A percentile compares a stretch with the other conserved stretches of the same genome.
phyloP scores from a whole-genome alignment of 2,113 vertebrate genomes.

The Labeo catla region DNA sequence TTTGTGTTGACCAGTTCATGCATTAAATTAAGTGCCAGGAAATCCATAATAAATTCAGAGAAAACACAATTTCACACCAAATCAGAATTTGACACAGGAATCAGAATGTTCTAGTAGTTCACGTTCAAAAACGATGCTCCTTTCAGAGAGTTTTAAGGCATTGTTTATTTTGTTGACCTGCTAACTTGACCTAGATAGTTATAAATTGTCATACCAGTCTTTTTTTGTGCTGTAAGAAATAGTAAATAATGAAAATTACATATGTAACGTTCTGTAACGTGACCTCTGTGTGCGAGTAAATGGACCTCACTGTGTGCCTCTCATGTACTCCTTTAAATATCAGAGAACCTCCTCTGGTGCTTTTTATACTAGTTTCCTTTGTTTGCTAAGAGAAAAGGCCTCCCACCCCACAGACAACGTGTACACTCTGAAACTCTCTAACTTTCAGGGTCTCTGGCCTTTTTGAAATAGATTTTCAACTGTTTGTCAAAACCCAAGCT shows the following conservation, averaged over 20 bases:
- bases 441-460: background rate
- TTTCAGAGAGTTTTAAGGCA: background rate
- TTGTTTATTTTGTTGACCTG: background rate
- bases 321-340: background rate
- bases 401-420: slow-evolving; percentile 28
- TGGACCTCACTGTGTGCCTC: background rate
- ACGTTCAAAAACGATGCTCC: background rate
- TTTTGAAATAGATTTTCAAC: background rate
- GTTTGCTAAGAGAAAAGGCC: slow-evolving; percentile 2
- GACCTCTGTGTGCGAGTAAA: background rate
- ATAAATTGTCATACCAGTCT: background rate
- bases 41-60: background rate
- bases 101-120: background rate
- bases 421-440: background rate
- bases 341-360: slow-evolving; percentile 14
- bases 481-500: too few relatives aligned
- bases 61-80: slow-evolving; percentile 1
- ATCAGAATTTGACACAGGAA: background rate
- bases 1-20: slow-evolving; percentile 20
- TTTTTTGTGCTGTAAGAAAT: background rate
- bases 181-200: background rate
- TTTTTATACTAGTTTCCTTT: slow-evolving; percentile 7
- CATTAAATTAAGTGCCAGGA: slow-evolving; percentile 17
- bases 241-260: background rate
- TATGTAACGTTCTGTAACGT: background rate